Evolutionary conservation across 2,113 vertebrate genomes (phyloP).

Genomic region (Grammomys dolichurus): DNA sequence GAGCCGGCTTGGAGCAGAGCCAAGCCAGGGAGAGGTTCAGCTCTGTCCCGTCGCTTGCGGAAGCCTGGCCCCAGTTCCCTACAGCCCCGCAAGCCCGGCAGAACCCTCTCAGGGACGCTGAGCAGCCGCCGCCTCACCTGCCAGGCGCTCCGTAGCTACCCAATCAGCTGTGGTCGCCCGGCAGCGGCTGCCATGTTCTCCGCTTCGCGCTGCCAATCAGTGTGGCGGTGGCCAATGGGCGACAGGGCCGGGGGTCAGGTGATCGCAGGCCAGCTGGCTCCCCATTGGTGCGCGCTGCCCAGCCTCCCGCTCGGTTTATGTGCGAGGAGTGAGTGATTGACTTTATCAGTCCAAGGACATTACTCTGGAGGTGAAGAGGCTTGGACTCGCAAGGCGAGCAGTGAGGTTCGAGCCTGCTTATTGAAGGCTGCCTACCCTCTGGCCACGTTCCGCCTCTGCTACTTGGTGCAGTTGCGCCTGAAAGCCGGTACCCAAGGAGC

Average conservation of each 20-base stretch:
- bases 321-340: constrained; percentile 96
- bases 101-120: constrained; percentile 25
- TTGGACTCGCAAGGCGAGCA: constrained; percentile 73
- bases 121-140: constrained; percentile 88
- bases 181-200: constrained; percentile 92
- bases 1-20: background rate
- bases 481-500: constrained; percentile 65
- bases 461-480: constrained; percentile 17
- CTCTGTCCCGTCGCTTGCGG: background rate
- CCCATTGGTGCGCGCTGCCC: constrained; percentile 91
- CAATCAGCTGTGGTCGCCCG: constrained; percentile 91
- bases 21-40: background rate
- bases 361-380: constrained; percentile 92
- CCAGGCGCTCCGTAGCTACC: constrained; percentile 86
- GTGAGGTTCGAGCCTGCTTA: constrained; percentile 70
- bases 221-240: constrained; percentile 89
- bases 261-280: constrained; percentile 85
- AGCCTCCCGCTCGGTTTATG: constrained; percentile 95
- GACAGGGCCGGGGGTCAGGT: constrained; percentile 88
- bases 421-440: constrained; percentile 42
- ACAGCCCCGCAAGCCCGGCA: background rate
- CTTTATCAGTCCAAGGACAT: constrained; percentile 98
- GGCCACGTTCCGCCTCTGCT: constrained; percentile 45
- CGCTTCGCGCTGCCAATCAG: constrained; percentile 91
- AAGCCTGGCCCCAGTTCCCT: background rate